Evolutionary conservation across 2,797 vertebrate species (phyloP), one percentile per base, ranked within the genome.

Genomic region (Distichodus sexfasciatus): DNA sequence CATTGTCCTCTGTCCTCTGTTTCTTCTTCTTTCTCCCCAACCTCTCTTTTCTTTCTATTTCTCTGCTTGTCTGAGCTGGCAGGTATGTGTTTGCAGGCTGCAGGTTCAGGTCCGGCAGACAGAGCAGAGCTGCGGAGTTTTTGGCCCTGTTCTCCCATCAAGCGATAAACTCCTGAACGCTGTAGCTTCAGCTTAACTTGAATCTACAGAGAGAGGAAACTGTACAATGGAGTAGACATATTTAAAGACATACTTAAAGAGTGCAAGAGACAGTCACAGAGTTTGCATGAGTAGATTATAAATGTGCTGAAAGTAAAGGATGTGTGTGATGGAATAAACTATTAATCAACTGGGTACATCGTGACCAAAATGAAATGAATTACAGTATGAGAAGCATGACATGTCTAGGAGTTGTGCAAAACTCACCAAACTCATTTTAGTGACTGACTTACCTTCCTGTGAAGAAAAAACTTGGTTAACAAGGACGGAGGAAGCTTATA

Each of bases 121-220:
- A 76, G 51, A 83, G 29, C 15, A 59, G 71, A 5, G 4, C 0
- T 2, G 11, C 21, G 14, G 68, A 71, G 43, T 64, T 61, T 50
- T 51, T 35, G 36, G 26, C 7, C 14, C 67, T 75, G 61, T 75
- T 74, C 66, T 78, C 78, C 26, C 72, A 65, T 68, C 62, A 79
- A 73, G 76, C 78, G 74, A 86, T 73, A 77, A 84, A 82, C 35
- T 81, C 82, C 21, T 81, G 81, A 67, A 84, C 70, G 48, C 79
- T n/a, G n/a, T 81, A 61, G 66, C 66, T 71, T 85, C 72, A 19
- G 82, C 72, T 31, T 72, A 68, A 19, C 35, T 61, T 57, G 50
- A 69, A 41, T 50, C 82, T 83, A 41, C 17, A 24, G 29, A 55
- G 62, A 44, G 10, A 61, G 14, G 47, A 41, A 53, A 2, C n/a